These are phyloP conservation scores for Sesamia inferens DNA, from an alignment of 2,888 invertebrate genomes.

Conservation along the genomic window DNA sequence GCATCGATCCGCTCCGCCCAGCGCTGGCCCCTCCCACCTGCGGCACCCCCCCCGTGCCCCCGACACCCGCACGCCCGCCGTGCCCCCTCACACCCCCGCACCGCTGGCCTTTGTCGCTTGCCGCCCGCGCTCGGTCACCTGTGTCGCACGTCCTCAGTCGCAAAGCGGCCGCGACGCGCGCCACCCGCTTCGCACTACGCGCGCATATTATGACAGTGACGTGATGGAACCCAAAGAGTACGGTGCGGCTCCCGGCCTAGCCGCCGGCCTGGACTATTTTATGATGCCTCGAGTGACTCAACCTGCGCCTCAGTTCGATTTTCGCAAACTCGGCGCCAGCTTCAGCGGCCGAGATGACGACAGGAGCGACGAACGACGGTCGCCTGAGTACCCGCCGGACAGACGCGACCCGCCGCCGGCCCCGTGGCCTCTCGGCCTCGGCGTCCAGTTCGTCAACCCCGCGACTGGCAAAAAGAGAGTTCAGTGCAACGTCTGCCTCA, in stretches of 20 bases:
- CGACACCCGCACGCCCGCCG: slow-evolving; percentile 59
- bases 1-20: slow-evolving; percentile 90
- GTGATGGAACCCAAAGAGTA: slow-evolving; percentile 89
- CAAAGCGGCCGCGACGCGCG: slow-evolving; percentile 91
- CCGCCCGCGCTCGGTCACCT: slow-evolving; percentile 89
- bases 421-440: slow-evolving; percentile 95
- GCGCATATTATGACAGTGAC: slow-evolving; percentile 86
- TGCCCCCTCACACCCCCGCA: slow-evolving; percentile 78
- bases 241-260: slow-evolving; percentile 87
- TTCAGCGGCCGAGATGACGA: slow-evolving; percentile 90
- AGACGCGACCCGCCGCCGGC: slow-evolving; percentile 87
- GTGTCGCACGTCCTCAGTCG: slow-evolving; percentile 90
- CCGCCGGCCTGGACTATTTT: slow-evolving; percentile 88
- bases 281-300: slow-evolving; percentile 92
- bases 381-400: slow-evolving; percentile 82
- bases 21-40: slow-evolving; percentile 87
- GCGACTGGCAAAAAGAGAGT: slow-evolving; percentile 98
- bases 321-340: slow-evolving; percentile 93
- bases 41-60: slow-evolving; percentile 68
- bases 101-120: slow-evolving; percentile 85
- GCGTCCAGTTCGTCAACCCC: slow-evolving; percentile 96
- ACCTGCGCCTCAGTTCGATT: slow-evolving; percentile 97
- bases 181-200: slow-evolving; percentile 86
- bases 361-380: slow-evolving; percentile 81
- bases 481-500: slow-evolving; percentile 98